Percentiles rank a stretch among this genome's conserved stretches.
Conservation (phyloP, 2,113 vertebrate species). For the Rhadina sibilatrix region DNA sequence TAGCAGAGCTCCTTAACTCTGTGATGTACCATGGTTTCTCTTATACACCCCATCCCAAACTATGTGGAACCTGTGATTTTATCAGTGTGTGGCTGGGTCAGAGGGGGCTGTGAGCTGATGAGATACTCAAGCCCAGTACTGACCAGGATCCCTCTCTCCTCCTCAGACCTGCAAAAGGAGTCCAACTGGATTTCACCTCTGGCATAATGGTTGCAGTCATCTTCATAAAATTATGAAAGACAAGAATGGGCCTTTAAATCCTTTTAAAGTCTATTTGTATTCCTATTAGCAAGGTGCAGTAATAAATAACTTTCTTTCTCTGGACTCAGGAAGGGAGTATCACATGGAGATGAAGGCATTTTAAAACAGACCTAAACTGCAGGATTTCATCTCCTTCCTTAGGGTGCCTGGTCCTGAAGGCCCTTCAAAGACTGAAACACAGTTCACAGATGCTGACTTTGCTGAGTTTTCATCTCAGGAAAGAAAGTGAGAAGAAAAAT, state of each 20-base stretch:
- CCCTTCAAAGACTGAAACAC: neutral
- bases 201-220: neutral
- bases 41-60: neutral
- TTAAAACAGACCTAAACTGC: neutral
- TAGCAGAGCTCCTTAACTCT: neutral
- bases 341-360: neutral
- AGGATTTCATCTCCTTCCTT: constrained; percentile 2
- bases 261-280: neutral
- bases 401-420: neutral
- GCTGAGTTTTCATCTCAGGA: neutral
- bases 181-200: neutral
- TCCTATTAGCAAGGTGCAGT: neutral
- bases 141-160: neutral
- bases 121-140: rapidly evolving
- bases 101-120: neutral
- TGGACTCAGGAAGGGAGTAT: neutral
- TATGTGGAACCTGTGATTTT: rapidly evolving
- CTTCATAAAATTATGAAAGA: neutral
- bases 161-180: neutral
- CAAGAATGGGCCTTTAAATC: neutral
- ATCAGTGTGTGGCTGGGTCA: neutral
- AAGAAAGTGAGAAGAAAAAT: neutral
- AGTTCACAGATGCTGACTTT: neutral
- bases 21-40: rapidly evolving
- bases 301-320: neutral